Conservation (phyloP, 2,797 vertebrate genomes). For the Lutra lutra region DNA sequence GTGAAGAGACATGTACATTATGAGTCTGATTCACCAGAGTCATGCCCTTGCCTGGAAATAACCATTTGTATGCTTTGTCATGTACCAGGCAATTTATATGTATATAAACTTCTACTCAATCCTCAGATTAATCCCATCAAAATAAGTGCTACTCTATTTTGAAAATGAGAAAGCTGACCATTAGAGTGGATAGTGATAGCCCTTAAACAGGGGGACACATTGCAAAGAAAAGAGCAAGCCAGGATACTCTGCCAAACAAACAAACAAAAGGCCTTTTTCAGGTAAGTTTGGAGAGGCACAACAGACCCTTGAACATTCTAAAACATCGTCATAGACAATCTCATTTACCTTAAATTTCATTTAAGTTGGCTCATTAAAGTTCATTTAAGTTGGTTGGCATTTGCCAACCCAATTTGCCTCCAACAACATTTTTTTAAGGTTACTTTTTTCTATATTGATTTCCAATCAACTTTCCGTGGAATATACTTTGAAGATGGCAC, state of each 20-base stretch:
- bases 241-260: neutral
- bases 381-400: too few relatives aligned
- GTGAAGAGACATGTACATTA: neutral
- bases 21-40: neutral
- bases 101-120: neutral
- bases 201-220: neutral
- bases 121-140: neutral
- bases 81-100: neutral
- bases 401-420: neutral
- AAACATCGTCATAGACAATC: neutral
- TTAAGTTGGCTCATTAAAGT: too few relatives aligned
- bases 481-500: neutral
- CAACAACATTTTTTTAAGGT: neutral
- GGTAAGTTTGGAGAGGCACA: neutral
- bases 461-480: neutral
- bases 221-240: neutral
- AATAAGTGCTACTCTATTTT: neutral
- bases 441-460: slow-evolving; percentile 24
- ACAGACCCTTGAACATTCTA: neutral
- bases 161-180: neutral
- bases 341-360: neutral
- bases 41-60: neutral
- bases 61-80: neutral
- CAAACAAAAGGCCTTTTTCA: neutral
- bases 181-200: neutral